A percentile compares a stretch with the other conserved stretches of the same genome.
phyloP scores from a whole-genome alignment of 2,888 invertebrate species.

The Eilema depressum region DNA sequence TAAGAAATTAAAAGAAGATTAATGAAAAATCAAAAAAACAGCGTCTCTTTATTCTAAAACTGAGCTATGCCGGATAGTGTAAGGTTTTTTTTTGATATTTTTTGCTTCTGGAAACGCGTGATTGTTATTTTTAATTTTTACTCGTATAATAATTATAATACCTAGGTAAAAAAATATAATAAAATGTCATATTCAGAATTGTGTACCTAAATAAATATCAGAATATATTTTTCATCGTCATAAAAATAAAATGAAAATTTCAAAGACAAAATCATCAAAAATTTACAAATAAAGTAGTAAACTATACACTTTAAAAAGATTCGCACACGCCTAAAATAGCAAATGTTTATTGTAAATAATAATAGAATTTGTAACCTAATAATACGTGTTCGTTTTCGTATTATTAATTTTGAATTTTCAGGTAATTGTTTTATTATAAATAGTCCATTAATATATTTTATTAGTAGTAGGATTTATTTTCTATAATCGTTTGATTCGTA shows the following conservation, averaged over 20 bases:
- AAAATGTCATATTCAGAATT: constrained; percentile 44
- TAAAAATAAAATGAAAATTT: constrained; percentile 11
- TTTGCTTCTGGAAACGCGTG: constrained; percentile 69
- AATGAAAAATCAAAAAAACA: constrained; percentile 51
- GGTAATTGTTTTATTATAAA: background rate
- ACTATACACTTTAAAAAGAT: constrained; percentile 24
- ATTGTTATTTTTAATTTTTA: constrained; percentile 43
- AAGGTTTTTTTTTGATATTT: constrained; percentile 57
- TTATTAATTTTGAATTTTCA: background rate
- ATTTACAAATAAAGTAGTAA: constrained; percentile 33
- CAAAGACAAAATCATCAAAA: constrained; percentile 31
- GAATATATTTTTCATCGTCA: constrained; percentile 29
- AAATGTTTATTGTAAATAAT: constrained; percentile 42
- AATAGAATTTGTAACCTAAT: constrained; percentile 10
- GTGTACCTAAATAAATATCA: constrained; percentile 38
- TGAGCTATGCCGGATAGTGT: constrained; percentile 81
- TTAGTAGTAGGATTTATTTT: background rate
- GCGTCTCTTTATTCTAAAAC: constrained; percentile 79
- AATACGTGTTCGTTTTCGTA: constrained; percentile 10
- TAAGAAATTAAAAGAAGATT: constrained; percentile 53
- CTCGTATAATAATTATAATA: constrained; percentile 47
- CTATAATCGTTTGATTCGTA: background rate
- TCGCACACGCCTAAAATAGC: constrained; percentile 41
- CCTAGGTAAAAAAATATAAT: constrained; percentile 42
- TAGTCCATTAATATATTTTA: background rate